These are phyloP conservation scores for Pangasius macronema DNA, from an alignment of 2,797 vertebrate species.

Conservation along the genomic window DNA sequence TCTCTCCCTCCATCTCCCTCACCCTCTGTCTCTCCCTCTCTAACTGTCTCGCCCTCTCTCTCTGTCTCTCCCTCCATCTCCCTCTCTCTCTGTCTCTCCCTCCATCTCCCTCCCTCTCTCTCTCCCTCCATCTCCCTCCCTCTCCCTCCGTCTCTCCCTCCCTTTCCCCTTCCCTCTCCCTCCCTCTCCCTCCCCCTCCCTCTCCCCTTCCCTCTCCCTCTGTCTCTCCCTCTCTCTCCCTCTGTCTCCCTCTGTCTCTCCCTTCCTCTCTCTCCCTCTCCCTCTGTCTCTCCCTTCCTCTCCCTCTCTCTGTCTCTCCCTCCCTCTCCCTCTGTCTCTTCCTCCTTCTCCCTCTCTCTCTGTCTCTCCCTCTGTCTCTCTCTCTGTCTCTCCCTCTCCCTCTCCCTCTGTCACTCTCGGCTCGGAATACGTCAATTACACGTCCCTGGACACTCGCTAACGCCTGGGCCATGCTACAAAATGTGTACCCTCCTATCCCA, in stretches of 20 bases:
- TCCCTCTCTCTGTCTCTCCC: neutral
- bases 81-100: neutral
- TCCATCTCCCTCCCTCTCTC: neutral
- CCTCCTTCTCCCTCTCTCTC: no score
- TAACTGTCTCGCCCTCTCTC: no score
- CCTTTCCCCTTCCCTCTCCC: no score
- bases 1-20: no score
- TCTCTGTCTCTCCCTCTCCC: no score
- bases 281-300: no score
- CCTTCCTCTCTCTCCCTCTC: neutral
- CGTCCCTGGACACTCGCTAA: neutral
- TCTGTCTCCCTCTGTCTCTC: no score
- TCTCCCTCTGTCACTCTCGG: neutral
- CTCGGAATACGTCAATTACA: neutral
- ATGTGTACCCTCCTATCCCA: neutral
- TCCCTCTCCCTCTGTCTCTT: neutral
- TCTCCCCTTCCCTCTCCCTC: neutral
- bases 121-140: neutral
- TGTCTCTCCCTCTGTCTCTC: neutral
- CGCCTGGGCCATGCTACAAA: neutral
- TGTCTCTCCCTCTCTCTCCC: neutral
- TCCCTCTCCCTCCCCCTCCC: no score
- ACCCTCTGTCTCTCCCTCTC: no score
- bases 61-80: neutral
- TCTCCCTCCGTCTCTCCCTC: neutral